Evolutionary conservation across 1,140 invertebrate species (phyloP), one percentile per base, ranked within the genome.

Genomic region (Aradophagus sp.): DNA sequence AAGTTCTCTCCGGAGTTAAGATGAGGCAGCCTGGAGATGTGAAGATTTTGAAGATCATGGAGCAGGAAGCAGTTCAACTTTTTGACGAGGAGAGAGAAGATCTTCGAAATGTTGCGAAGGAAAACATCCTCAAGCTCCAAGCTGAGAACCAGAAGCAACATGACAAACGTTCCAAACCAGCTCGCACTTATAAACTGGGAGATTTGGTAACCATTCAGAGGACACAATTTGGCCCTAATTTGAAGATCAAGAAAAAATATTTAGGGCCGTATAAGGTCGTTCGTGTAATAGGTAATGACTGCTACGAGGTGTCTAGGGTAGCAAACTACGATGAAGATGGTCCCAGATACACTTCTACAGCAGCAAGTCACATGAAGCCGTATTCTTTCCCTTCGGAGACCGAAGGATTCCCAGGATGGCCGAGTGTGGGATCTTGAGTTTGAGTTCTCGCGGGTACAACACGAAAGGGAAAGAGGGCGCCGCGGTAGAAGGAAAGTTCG

Each of bases 1-100:
- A 45, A 31, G 42, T 27, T 15, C 23, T 45, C 5, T 61, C 70
- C 26, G 80, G 79, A 11, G 32, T 39, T 0, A 79, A 82, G 36
- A 80, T 84, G 74, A 15, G 36, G 20, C 2, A 48, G 0, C 15
- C n/a, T 5, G 19, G n/a, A 27, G 31, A 36, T 20, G 0, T 36
- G 5, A 7, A 16, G 15, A 20, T 48, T 0, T 11, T 14, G 1
- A 1, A 11, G 3, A 23, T 35, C 0, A 7, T 34, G 1, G 12
- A 72, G 34, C 1, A 67, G 35, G 61, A 66, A 55, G 27, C 16
- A 0, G 27, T 36, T 3, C 5, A 45, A 17, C 3, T 34, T 19
- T 66, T 45, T 19, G 26, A 61, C 5, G 35, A 59, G 15, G 31
- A 62, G 3, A 17, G 71, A 5, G 15, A 52, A 0, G 20, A 38